These are phyloP conservation scores for Spinibarbus caldwelli DNA, from an alignment of 2,797 vertebrate genomes.

Conservation along the genomic window DNA sequence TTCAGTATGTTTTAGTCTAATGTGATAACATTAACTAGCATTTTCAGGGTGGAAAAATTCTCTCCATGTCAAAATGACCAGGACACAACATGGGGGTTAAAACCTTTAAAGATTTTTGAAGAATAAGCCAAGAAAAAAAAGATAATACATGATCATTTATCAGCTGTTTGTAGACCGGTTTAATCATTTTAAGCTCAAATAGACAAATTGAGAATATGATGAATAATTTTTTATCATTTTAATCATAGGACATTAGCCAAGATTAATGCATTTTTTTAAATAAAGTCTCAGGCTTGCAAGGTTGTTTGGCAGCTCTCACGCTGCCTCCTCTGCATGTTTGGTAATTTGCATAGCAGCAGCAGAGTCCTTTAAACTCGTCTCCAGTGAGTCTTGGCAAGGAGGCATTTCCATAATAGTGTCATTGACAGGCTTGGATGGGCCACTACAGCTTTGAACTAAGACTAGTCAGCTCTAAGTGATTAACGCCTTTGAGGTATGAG, in stretches of 20 bases:
- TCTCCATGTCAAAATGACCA: too few relatives aligned
- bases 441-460: conserved; percentile 14
- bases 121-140: background rate
- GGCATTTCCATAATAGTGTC: conserved; percentile 33
- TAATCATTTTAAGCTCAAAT: background rate
- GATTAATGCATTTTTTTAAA: conserved; percentile 18
- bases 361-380: conserved; percentile 25
- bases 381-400: conserved; percentile 28
- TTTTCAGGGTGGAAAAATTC: too few relatives aligned
- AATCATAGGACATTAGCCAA: conserved; percentile 18
- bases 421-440: conserved; percentile 8
- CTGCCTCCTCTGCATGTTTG: background rate
- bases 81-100: background rate
- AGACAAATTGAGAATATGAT: background rate
- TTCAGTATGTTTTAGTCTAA: too few relatives aligned
- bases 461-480: conserved; percentile 18
- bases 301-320: conserved; percentile 7
- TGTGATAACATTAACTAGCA: too few relatives aligned
- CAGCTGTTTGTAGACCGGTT: background rate
- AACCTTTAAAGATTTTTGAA: background rate
- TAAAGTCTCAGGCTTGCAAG: background rate
- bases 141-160: background rate
- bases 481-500: conserved; percentile 13
- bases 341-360: conserved; percentile 19
- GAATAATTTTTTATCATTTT: background rate